These are phyloP conservation scores for Lasius fuliginosus DNA, from an alignment of 2,888 invertebrate genomes.

Conservation along the genomic window DNA sequence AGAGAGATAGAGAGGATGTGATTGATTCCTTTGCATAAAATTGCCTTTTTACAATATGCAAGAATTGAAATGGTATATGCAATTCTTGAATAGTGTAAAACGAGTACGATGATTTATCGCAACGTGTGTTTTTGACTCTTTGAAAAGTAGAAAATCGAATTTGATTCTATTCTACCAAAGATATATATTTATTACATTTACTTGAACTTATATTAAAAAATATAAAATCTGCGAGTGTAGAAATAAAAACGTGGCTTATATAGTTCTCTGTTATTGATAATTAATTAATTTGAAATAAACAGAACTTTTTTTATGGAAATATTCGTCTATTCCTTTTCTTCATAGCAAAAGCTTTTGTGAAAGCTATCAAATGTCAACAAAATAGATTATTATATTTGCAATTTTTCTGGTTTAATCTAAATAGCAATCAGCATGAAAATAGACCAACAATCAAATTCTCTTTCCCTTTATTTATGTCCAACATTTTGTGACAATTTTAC, in stretches of 20 bases:
- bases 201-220: neutral
- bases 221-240: constrained; percentile 13
- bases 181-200: neutral
- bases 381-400: neutral
- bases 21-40: constrained; percentile 54
- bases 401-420: neutral
- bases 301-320: neutral
- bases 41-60: constrained; percentile 13
- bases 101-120: constrained; percentile 9
- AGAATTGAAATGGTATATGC: neutral
- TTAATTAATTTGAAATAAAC: neutral
- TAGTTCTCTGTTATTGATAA: neutral
- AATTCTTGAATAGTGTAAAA: neutral
- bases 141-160: neutral
- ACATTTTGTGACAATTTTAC: neutral
- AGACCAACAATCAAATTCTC: neutral
- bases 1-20: neutral
- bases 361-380: neutral
- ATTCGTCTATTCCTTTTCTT: neutral
- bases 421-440: neutral
- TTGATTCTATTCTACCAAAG: neutral
- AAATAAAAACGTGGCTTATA: neutral
- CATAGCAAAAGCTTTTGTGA: neutral
- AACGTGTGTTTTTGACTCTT: constrained; percentile 11
- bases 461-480: neutral